These are phyloP conservation scores for Lordiphosa fenestrarum DNA, from an alignment of 2,888 invertebrate species.

Conservation along the genomic window DNA sequence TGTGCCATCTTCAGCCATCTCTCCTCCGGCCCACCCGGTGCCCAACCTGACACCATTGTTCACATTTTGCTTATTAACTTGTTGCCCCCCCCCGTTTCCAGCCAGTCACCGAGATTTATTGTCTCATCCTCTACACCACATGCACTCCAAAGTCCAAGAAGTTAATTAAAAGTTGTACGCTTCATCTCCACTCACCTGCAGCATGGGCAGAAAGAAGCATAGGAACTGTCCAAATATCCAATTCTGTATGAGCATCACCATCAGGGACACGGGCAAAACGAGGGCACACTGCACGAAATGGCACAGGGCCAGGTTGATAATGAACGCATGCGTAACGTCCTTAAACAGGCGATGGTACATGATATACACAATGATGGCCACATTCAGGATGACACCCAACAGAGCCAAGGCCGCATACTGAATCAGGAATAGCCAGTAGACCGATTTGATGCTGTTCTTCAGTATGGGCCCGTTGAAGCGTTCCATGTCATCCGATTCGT, in stretches of 20 bases:
- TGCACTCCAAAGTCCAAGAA: neutral
- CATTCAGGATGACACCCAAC: constrained; percentile 83
- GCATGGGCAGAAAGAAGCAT: constrained; percentile 87
- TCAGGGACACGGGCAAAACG: constrained; percentile 86
- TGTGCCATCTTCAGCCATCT: too few species aligned
- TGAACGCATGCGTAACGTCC: constrained; percentile 85
- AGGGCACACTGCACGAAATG: constrained; percentile 85
- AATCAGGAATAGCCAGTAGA: constrained; percentile 84
- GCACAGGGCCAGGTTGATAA: constrained; percentile 85
- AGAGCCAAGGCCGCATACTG: constrained; percentile 83
- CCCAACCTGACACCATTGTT: too few species aligned
- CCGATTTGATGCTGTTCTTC: constrained; percentile 82
- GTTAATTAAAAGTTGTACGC: neutral
- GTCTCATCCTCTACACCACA: neutral
- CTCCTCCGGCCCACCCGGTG: too few species aligned
- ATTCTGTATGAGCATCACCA: constrained; percentile 86
- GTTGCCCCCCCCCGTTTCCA: too few species aligned
- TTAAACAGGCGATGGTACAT: constrained; percentile 81
- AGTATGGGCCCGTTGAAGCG: constrained; percentile 84
- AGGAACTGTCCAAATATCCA: constrained; percentile 88
- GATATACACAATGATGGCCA: constrained; percentile 83
- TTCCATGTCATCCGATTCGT: constrained; percentile 75
- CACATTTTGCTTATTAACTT: too few species aligned
- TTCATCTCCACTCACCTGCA: constrained; percentile 82
- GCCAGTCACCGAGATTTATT: neutral